Conservation (phyloP, 2,888 invertebrate species). For the Drosophila anceps region DNA sequence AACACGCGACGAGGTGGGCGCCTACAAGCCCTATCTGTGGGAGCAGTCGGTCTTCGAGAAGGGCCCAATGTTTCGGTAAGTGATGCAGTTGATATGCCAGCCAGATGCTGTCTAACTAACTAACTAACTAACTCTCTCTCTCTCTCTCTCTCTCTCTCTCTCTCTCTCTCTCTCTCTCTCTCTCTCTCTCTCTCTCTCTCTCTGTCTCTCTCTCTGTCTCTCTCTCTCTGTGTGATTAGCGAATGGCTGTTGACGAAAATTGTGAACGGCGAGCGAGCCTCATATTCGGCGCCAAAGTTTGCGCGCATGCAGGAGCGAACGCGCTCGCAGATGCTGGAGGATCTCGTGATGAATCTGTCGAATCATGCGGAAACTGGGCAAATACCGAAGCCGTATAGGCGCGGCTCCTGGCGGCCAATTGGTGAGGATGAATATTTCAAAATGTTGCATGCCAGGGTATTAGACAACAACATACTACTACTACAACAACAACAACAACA, state of each 20-base stretch:
- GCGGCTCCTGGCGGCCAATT: conserved; percentile 97
- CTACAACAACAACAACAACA: conserved; percentile 49
- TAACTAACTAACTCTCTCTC: neutral
- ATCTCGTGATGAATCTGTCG: conserved; percentile 96
- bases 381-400: conserved; percentile 96
- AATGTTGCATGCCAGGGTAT: conserved; percentile 84
- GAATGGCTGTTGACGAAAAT: conserved; percentile 97
- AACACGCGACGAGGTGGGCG: conserved; percentile 96
- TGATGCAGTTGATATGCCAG: neutral
- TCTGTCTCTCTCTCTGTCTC: neutral
- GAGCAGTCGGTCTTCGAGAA: conserved; percentile 97
- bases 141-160: neutral
- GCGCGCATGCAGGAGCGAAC: conserved; percentile 97
- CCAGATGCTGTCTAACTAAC: neutral
- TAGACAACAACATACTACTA: conserved; percentile 67
- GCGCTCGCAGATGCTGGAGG: conserved; percentile 96
- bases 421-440: conserved; percentile 86
- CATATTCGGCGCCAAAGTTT: conserved; percentile 97
- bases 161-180: neutral
- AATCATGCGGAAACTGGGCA: conserved; percentile 98
- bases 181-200: neutral
- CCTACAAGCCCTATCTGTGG: conserved; percentile 98
- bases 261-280: conserved; percentile 96
- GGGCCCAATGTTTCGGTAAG: conserved; percentile 95
- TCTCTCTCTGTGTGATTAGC: conserved; percentile 76